These are phyloP conservation scores for Clupea harengus DNA, from an alignment of 2,113 vertebrate genomes.

Conservation along the genomic window DNA sequence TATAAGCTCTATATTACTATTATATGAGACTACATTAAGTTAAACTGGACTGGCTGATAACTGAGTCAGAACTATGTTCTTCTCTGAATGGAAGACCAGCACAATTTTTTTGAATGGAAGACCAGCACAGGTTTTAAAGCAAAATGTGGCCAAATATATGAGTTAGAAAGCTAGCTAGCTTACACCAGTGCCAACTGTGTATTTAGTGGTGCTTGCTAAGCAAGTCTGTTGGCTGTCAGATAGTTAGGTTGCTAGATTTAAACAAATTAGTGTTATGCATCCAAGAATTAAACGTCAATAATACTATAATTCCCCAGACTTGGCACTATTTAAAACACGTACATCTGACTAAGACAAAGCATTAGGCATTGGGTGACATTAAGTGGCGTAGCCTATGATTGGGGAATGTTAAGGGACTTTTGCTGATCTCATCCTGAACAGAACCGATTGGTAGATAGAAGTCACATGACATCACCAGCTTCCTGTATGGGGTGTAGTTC, in stretches of 20 bases:
- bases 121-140: neutral
- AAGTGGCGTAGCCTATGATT: too few relatives aligned
- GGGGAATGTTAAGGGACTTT: neutral
- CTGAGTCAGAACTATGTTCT: too few relatives aligned
- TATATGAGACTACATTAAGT: too few relatives aligned
- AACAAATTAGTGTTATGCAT: neutral
- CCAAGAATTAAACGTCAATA: neutral
- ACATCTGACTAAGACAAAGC: neutral
- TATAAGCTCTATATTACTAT: too few relatives aligned
- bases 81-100: too few relatives aligned
- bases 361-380: neutral
- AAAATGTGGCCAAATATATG: neutral
- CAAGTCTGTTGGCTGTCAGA: neutral
- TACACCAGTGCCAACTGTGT: neutral
- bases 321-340: neutral
- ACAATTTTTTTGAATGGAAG: too few relatives aligned
- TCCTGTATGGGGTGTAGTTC: too few relatives aligned
- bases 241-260: neutral
- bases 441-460: neutral
- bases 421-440: neutral
- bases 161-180: neutral
- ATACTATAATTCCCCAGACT: neutral
- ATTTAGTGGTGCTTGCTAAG: neutral
- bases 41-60: too few relatives aligned
- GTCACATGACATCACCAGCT: neutral